These are phyloP conservation scores for Athrips mouffetella DNA, from an alignment of 2,888 invertebrate species.

Conservation along the genomic window DNA sequence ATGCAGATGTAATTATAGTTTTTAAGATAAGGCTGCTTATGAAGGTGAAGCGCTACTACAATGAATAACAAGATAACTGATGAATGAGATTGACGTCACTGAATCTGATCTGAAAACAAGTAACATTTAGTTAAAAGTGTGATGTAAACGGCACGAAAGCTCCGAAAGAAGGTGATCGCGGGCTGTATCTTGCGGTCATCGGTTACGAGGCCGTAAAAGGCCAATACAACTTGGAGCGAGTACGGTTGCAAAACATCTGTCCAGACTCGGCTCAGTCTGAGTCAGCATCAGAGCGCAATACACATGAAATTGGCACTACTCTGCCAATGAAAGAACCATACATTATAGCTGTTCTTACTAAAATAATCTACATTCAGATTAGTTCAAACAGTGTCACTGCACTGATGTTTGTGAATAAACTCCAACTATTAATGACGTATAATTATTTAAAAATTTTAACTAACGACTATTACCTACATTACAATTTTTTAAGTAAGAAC, in stretches of 20 bases:
- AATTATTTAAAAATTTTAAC: no score
- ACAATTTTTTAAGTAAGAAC: no score
- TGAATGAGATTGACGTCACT: conserved; percentile 6
- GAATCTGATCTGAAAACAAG: conserved; percentile 14
- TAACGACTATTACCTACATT: no score
- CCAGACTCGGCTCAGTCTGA: conserved; percentile 46
- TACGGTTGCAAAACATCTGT: conserved; percentile 46
- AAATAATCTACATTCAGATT: no score
- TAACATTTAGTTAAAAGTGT: conserved; percentile 24
- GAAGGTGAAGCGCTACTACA: conserved; percentile 8
- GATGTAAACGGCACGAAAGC: conserved; percentile 24
- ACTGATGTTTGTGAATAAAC: no score
- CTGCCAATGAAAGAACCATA: conserved; percentile 7
- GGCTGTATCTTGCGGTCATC: conserved; percentile 34
- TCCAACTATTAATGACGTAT: no score
- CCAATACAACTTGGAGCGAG: conserved; percentile 27
- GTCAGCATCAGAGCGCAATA: conserved; percentile 37
- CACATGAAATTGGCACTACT: conserved; percentile 11
- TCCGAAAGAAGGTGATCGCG: conserved; percentile 17
- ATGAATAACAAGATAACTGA: neutral
- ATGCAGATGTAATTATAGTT: conserved; percentile 6
- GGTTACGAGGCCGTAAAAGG: conserved; percentile 47
- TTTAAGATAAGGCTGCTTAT: conserved; percentile 9
- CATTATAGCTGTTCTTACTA: no score
- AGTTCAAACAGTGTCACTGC: no score